A percentile compares a stretch with the other conserved stretches of the same genome.
Conservation (phyloP, 2,888 invertebrate genomes). For the Nesidiocoris tenuis region DNA sequence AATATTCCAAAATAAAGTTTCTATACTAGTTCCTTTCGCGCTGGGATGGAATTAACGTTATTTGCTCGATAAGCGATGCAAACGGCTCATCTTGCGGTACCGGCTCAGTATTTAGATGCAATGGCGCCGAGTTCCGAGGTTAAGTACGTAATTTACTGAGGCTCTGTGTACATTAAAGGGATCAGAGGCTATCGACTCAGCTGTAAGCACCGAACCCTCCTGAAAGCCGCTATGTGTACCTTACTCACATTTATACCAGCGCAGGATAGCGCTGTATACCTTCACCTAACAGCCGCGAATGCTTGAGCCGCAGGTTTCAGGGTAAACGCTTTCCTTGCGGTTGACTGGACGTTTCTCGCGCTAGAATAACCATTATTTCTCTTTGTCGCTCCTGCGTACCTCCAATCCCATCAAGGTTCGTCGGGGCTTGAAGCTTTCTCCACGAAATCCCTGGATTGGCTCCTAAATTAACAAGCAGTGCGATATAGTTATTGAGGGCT, state of each 20-base stretch:
- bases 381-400: no score
- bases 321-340: conserved; percentile 1
- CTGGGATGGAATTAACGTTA: no score
- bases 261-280: neutral
- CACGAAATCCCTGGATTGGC: no score
- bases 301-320: conserved; percentile 2
- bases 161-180: conserved; percentile 16
- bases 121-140: neutral
- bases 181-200: conserved; percentile 19
- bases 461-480: no score
- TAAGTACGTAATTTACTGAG: conserved; percentile 17
- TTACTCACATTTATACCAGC: neutral
- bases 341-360: neutral
- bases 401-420: no score
- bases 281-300: neutral
- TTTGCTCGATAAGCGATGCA: neutral
- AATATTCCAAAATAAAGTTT: no score
- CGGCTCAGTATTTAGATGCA: conserved; percentile 2
- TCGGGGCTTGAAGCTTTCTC: no score
- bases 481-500: no score
- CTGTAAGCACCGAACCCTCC: neutral
- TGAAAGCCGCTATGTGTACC: neutral
- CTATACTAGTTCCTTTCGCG: no score
- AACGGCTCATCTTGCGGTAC: neutral
- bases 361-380: no score